Evolutionary conservation across 2,797 vertebrate genomes (phyloP).

Genomic region (Acanthurus tractus): DNA sequence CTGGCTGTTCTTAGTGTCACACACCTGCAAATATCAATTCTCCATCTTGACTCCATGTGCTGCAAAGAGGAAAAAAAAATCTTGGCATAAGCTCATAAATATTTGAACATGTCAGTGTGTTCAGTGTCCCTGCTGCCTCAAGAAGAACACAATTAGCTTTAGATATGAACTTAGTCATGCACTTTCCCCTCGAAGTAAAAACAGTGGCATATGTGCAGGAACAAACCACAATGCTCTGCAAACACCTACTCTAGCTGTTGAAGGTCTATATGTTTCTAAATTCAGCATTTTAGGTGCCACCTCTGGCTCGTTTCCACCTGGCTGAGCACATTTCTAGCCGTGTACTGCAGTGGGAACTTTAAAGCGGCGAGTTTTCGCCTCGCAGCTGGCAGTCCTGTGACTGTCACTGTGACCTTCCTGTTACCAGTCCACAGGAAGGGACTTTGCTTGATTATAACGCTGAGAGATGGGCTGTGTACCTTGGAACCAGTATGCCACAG

Average conservation of each 20-base stretch:
- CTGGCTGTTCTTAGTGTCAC: constrained; percentile 35
- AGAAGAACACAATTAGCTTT: neutral
- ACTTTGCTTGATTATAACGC: constrained; percentile 73
- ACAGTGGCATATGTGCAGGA: neutral
- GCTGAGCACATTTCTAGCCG: constrained; percentile 14
- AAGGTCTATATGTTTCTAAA: constrained; percentile 21
- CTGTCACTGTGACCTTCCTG: constrained; percentile 70
- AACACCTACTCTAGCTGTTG: constrained; percentile 1
- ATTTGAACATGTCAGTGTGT: constrained; percentile 14
- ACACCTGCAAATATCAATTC: constrained; percentile 48
- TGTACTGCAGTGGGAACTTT: constrained; percentile 40
- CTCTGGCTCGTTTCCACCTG: constrained; percentile 30
- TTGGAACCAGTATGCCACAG: constrained; percentile 67
- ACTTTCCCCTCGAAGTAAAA: neutral
- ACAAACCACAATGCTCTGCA: constrained; percentile 1
- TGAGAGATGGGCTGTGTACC: constrained; percentile 71
- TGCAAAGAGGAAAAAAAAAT: neutral
- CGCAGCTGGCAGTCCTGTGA: constrained; percentile 60
- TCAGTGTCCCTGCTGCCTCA: constrained; percentile 1
- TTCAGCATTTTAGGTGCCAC: constrained; percentile 8
- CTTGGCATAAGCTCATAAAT: constrained; percentile 10
- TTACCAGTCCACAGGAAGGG: constrained; percentile 66
- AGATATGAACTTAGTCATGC: neutral
- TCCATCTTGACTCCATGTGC: constrained; percentile 56
- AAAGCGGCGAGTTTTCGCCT: constrained; percentile 37